Evolutionary conservation across 2,888 invertebrate genomes (phyloP).

Genomic region (Cephus nigrinus): DNA sequence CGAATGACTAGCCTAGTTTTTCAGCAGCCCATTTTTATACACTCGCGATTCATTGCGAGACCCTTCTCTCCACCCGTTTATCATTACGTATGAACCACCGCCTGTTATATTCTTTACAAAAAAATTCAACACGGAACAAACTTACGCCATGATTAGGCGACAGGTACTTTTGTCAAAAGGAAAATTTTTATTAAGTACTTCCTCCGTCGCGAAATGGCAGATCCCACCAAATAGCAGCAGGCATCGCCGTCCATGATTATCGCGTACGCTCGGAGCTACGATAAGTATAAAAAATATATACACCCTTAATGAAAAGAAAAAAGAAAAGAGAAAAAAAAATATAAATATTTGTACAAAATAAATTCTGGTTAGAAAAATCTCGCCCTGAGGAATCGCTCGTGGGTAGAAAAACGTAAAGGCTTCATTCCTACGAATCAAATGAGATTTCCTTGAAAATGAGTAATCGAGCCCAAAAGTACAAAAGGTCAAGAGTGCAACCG

Average conservation of each 20-base stretch:
- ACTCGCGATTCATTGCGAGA: neutral
- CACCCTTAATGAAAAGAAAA: neutral
- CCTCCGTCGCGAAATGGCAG: slow-evolving; percentile 4
- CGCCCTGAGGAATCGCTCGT: neutral
- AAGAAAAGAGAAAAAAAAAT: neutral
- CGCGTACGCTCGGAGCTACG: neutral
- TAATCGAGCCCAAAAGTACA: neutral
- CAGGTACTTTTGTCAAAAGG: slow-evolving; percentile 4
- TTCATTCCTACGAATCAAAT: neutral
- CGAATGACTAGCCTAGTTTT: slow-evolving; percentile 7
- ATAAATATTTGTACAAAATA: neutral
- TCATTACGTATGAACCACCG: neutral
- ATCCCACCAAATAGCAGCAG: neutral
- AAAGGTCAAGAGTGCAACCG: neutral
- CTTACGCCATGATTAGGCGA: neutral
- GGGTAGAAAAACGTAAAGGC: neutral
- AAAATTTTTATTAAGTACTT: neutral
- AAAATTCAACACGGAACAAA: neutral
- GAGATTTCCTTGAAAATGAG: neutral
- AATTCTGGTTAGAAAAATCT: neutral
- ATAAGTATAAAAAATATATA: neutral
- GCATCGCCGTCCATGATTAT: neutral
- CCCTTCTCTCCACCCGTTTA: neutral
- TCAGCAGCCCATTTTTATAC: neutral
- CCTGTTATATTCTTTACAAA: neutral